Evolutionary conservation across 1,140 invertebrate species (phyloP), one percentile per base, ranked within the genome.

Genomic region (Adelges cooleyi): DNA sequence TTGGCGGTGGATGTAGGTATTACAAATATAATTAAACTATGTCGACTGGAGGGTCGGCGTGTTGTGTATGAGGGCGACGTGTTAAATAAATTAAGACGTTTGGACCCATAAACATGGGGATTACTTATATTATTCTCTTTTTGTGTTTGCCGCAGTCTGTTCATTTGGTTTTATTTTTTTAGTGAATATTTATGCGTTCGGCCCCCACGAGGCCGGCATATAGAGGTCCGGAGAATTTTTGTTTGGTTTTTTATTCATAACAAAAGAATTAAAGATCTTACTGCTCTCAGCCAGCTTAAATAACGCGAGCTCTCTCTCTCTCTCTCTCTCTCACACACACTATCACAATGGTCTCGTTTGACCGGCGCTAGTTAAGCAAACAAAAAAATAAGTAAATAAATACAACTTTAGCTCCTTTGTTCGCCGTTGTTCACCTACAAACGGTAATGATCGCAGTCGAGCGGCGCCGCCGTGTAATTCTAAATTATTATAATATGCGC

Each of bases 71-170:
- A n/a, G n/a, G 50, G 49, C 15, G 17, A 33, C 51, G 18, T 38
- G 51, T 53, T 53, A 20, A 38, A 38, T 29, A 54, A 54, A 54
- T 54, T 54, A 54, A 54, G 52, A 54, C 22, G 52, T 54, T 38
- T 22, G 29, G 33, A 54, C n/a, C 52, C 52, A 38, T 54, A 54
- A 54, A 38, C 52, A 29, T 54, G 33, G 50, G 52, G 52, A 54
- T 54, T 54, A 54, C n/a, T n/a, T n/a, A 54, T 53, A 53, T 53
- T 11, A 11, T 52, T 52, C 36, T 52, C 33, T 33, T 52, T 53
- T 36, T 38, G 15, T n/a, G 13, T 36, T 20, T 5, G 27, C 51
- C 36, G n/a, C n/a, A n/a, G n/a, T n/a, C n/a, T n/a, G n/a, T n/a
- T n/a, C n/a, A n/a, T n/a, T n/a, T n/a, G n/a, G n/a, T n/a, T n/a